A percentile compares a stretch with the other conserved stretches of the same genome.
Conservation (phyloP, 2,797 vertebrate genomes). For the Smutsia temminckii region DNA sequence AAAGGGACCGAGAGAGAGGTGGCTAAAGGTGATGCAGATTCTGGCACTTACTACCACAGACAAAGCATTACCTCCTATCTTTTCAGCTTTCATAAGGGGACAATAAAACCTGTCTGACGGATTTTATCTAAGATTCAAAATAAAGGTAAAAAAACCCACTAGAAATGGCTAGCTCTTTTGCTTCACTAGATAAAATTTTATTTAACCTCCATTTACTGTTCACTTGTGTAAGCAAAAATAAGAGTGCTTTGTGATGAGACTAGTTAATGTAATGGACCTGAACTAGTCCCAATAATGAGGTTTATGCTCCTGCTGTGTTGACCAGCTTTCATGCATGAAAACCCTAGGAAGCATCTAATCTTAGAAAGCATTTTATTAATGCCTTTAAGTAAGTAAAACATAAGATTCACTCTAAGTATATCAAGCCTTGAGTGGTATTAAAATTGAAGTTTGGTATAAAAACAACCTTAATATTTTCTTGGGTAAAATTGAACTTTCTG, state of each 20-base stretch:
- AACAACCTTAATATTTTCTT: conserved; percentile 40
- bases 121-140: not conserved
- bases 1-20: not conserved
- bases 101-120: not conserved
- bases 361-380: conserved; percentile 50
- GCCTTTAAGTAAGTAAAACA: conserved; percentile 54
- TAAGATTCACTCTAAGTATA: conserved; percentile 13
- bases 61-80: not conserved
- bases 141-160: not conserved
- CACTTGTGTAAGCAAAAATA: conserved; percentile 45
- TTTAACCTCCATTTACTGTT: conserved; percentile 37
- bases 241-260: conserved; percentile 46
- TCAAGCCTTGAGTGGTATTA: conserved; percentile 30
- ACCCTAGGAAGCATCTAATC: conserved; percentile 22
- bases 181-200: conserved; percentile 61
- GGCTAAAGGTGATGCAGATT: not conserved
- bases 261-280: conserved; percentile 41
- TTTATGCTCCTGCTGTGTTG: not conserved
- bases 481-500: not conserved
- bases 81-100: not conserved
- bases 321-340: conserved; percentile 58
- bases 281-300: conserved; percentile 47
- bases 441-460: not conserved
- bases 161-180: not conserved
- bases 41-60: not conserved